Percentiles rank a stretch among this genome's conserved stretches.
Conservation (phyloP, 2,888 invertebrate species). For the Antheraea yamamai region DNA sequence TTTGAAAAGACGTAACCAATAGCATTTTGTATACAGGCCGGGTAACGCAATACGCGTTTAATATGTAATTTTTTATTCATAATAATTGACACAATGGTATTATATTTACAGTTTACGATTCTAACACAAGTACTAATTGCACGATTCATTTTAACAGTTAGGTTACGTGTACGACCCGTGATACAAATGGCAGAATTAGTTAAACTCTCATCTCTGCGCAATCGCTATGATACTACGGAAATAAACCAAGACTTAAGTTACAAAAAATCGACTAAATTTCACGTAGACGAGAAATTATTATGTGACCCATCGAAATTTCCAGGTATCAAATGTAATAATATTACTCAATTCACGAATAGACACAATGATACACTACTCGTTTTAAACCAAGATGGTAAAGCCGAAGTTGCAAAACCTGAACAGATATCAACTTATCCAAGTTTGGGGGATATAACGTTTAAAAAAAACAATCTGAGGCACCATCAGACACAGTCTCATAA, state of each 20-base stretch:
- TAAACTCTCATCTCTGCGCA: neutral
- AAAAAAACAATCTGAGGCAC: neutral
- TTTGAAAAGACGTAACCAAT: neutral
- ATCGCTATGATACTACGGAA: neutral
- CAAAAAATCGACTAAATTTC: neutral
- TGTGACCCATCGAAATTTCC: conserved; percentile 1
- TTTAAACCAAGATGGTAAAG: neutral
- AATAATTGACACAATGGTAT: neutral
- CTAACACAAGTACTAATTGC: neutral
- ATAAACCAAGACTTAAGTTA: neutral
- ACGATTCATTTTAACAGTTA: neutral
- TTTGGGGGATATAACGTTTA: neutral
- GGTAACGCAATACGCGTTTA: neutral
- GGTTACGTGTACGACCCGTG: neutral
- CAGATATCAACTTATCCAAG: neutral
- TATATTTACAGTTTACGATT: neutral
- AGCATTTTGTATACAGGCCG: neutral
- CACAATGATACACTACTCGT: neutral
- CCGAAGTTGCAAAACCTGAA: neutral
- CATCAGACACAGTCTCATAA: neutral
- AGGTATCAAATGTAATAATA: neutral
- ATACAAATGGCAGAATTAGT: neutral
- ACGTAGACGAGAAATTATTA: neutral
- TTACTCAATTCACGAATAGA: neutral
- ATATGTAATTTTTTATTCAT: neutral